These are phyloP conservation scores for Trinorchestia longiramus DNA, from an alignment of 1,140 invertebrate genomes.

Conservation along the genomic window DNA sequence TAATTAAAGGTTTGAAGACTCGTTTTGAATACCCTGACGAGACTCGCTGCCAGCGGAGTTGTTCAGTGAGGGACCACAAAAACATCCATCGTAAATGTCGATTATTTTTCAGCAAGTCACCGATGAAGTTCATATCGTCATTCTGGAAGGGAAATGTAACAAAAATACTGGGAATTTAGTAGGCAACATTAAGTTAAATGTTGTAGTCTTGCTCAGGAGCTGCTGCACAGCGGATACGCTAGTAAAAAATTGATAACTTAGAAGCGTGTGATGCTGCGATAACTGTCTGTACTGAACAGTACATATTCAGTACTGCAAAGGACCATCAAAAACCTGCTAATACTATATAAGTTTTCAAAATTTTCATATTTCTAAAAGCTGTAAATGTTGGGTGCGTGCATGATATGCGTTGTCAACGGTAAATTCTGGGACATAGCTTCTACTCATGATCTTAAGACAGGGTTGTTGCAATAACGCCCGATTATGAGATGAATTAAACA, in stretches of 20 bases:
- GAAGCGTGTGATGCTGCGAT: not conserved
- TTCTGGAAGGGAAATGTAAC: not conserved
- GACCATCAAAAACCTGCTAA: not conserved
- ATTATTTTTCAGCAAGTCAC: not conserved
- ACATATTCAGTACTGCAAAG: not conserved
- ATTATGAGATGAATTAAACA: too few relatives aligned
- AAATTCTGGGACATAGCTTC: too few relatives aligned
- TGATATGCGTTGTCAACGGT: too few relatives aligned
- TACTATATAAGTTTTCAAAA: too few relatives aligned
- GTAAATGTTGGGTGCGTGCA: too few relatives aligned
- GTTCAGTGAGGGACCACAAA: not conserved
- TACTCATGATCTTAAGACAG: too few relatives aligned
- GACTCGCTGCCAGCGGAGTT: not conserved
- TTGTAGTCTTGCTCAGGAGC: not conserved
- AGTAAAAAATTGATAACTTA: not conserved
- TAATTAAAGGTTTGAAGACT: slow-evolving; percentile 53
- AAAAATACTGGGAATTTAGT: too few relatives aligned
- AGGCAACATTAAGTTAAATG: not conserved
- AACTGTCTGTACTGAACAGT: too few relatives aligned
- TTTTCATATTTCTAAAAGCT: too few relatives aligned
- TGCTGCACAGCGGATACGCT: not conserved
- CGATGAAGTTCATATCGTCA: not conserved
- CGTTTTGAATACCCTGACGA: slow-evolving; percentile 32
- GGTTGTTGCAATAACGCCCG: too few relatives aligned
- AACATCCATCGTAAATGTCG: not conserved